Evolutionary conservation across 1,140 invertebrate species (phyloP).

Genomic region (Papilio xuthus): DNA sequence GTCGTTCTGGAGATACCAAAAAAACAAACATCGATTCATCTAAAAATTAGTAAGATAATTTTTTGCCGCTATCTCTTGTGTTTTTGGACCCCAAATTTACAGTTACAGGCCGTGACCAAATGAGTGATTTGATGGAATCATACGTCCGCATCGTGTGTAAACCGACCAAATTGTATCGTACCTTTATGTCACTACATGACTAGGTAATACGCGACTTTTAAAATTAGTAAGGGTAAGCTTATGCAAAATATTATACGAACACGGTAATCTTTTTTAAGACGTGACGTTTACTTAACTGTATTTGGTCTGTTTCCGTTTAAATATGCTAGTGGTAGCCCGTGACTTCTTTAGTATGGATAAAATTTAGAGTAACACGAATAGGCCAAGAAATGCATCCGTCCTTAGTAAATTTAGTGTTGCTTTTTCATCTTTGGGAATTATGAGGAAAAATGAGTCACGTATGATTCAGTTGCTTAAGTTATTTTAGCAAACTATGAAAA

Average conservation of each 20-base stretch:
- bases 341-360: not conserved
- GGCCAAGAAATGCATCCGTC: no score
- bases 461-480: not conserved
- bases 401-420: no score
- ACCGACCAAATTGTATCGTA: slow-evolving; percentile 13
- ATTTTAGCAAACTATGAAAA: no score
- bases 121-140: slow-evolving; percentile 25
- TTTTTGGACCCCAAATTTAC: slow-evolving; percentile 11
- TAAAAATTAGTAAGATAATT: not conserved
- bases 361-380: no score
- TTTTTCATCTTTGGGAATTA: not conserved
- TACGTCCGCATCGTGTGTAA: slow-evolving; percentile 27
- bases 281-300: slow-evolving; percentile 13
- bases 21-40: no score
- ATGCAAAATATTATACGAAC: slow-evolving; percentile 16
- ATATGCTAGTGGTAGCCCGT: not conserved
- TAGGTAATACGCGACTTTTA: not conserved
- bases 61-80: slow-evolving; percentile 9
- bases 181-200: not conserved
- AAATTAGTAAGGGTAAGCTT: slow-evolving; percentile 1
- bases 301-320: not conserved
- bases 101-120: slow-evolving; percentile 35
- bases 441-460: not conserved
- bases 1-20: no score
- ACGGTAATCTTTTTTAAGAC: slow-evolving; percentile 17